Base-by-base conservation (phyloP, 1,140 invertebrate species). In the Scaptomyza pallida region DNA sequence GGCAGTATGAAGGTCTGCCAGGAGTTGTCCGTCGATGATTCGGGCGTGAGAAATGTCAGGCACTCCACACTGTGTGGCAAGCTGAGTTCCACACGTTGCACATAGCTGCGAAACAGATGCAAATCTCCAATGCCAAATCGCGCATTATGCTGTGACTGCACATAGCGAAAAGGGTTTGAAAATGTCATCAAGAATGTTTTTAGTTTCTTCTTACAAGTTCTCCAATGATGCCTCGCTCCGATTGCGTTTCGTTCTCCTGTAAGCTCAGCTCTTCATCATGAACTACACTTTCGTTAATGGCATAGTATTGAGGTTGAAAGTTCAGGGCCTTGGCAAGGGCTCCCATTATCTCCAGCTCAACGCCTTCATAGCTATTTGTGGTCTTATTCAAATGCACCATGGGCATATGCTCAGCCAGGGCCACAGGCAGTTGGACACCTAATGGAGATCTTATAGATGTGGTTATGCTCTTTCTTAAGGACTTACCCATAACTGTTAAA, bases 1-100 rank as follows among this genome's bases (percentile, higher is more conserved):
- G 96, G 96, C 54, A 96, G 85, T 72, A 97, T 95, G 5, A 97
- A 92, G 3, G 96, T 95, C 90, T 95, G 95, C 95, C 96, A 97
- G 4, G 95, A 95, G 82, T 96, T 96, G 91, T 96, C 94, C 15
- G 93, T 94, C 19, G 95, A 90, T 19, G 96, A 94, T 92, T 96
- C 95, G 1, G 96, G 95, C 5, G 96, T 97, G 2, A 97, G 81
- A 80, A 97, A 97, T 1, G 96, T 97, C 47, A 96, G 93, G 79
- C 96, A 97, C 82, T 97, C 94, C 0, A 95, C 94, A 50, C 94
- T 95, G 54, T 97, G 96, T 0, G 96, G 95, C 41, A 94, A 93
- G n/a, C 94, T 95, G 21, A 97, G 91, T 85, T 97, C 96, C 50
- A 96, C 93, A 12, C 95, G 88, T 55, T 94, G 92, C 30, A 95